A percentile compares a stretch with the other conserved stretches of the same genome.
These are phyloP conservation scores for Cardiocondyla obscurior DNA, from an alignment of 1,140 invertebrate species.

Conservation along the genomic window DNA sequence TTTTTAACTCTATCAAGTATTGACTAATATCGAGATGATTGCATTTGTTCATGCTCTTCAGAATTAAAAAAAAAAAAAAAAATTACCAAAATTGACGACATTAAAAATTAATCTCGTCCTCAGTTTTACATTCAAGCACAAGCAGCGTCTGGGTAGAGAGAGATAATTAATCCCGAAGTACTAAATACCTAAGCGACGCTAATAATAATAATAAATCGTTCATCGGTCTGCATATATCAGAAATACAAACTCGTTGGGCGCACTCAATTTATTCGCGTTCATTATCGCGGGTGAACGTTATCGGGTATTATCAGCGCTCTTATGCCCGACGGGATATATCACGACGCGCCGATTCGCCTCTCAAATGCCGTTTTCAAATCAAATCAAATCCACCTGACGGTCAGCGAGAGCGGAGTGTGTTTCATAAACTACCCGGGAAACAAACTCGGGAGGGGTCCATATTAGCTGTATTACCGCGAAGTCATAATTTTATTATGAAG, in stretches of 20 bases:
- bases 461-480: neutral
- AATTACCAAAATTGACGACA: too few species aligned
- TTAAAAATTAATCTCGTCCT: neutral
- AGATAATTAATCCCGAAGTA: neutral
- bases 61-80: too few species aligned
- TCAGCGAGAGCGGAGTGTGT: neutral
- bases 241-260: conserved; percentile 19
- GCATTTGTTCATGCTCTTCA: too few species aligned
- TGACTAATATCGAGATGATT: too few species aligned
- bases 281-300: conserved; percentile 52
- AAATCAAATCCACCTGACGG: conserved; percentile 14
- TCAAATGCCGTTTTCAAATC: conserved; percentile 22
- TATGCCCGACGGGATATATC: conserved; percentile 32
- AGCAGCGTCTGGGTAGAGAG: neutral
- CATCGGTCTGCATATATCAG: neutral
- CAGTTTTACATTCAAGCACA: neutral
- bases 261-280: conserved; percentile 31
- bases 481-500: conserved; percentile 35
- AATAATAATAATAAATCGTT: conserved; percentile 36
- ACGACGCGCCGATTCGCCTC: neutral
- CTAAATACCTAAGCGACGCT: neutral
- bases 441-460: neutral
- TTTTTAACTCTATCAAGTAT: too few species aligned
- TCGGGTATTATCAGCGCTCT: conserved; percentile 48
- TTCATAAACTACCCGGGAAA: neutral